Conservation (phyloP, 2,113 vertebrate genomes). For the Sceloporus undulatus region DNA sequence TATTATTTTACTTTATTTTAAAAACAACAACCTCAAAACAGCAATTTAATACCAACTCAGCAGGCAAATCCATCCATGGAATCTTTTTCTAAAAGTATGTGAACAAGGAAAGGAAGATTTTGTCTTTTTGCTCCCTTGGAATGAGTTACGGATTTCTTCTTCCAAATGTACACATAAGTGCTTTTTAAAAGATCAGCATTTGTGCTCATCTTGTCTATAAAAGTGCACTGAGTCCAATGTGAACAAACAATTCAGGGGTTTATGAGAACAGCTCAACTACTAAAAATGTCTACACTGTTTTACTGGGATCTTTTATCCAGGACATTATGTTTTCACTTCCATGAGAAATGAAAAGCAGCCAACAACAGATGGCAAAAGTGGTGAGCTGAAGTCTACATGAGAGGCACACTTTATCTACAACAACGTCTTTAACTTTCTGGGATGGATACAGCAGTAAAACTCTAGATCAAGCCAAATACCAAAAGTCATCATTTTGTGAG, state of each 20-base stretch:
- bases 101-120: conserved; percentile 4
- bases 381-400: conserved; percentile 12
- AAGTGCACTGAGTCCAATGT: conserved; percentile 26
- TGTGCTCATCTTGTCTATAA: conserved; percentile 28
- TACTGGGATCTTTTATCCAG: conserved; percentile 33
- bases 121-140: not conserved
- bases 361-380: conserved; percentile 4
- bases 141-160: conserved; percentile 25
- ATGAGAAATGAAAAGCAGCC: conserved; percentile 18
- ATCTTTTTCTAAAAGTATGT: not conserved
- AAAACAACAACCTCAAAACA: conserved; percentile 10
- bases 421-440: conserved; percentile 16
- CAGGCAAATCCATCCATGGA: not conserved
- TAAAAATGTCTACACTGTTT: conserved; percentile 36
- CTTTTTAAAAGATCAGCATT: conserved; percentile 30
- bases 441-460: not conserved
- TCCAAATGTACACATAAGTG: not conserved
- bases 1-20: not conserved
- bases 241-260: conserved; percentile 22
- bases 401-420: conserved; percentile 24
- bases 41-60: conserved; percentile 15
- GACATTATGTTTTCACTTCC: conserved; percentile 32
- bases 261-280: conserved; percentile 5
- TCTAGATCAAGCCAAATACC: not conserved
- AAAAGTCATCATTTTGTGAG: not conserved